These are phyloP conservation scores for Bos javanicus DNA, from an alignment of 2,113 vertebrate genomes.

Conservation along the genomic window DNA sequence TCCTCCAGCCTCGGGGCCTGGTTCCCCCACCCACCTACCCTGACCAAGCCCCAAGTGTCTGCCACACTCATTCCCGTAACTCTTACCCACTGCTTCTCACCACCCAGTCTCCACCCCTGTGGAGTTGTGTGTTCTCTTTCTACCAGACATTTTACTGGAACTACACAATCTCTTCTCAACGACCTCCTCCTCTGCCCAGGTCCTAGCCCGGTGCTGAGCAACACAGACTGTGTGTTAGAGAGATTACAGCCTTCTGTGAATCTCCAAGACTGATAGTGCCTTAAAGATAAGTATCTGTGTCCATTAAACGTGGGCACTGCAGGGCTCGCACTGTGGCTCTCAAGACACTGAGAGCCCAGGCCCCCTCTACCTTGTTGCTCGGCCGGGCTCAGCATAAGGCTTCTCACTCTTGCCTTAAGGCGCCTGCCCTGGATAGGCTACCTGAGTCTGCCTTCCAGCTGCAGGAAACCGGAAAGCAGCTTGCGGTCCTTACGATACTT, in stretches of 20 bases:
- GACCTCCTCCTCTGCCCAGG: background rate
- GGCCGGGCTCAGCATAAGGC: background rate
- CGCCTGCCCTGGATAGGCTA: fast-evolving
- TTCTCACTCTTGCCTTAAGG: background rate
- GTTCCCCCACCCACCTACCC: background rate
- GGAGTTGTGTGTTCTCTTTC: background rate
- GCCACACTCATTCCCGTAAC: background rate
- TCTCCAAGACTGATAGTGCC: background rate
- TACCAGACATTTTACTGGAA: background rate
- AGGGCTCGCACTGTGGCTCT: background rate
- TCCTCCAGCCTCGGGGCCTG: background rate
- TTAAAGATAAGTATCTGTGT: background rate
- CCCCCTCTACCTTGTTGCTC: fast-evolving
- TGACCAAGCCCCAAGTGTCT: too few species aligned
- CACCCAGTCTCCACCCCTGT: background rate
- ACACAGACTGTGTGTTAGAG: background rate
- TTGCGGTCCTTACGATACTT: background rate
- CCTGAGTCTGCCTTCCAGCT: fast-evolving
- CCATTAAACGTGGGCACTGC: background rate
- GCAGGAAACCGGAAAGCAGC: background rate
- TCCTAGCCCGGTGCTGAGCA: background rate
- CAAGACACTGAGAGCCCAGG: background rate
- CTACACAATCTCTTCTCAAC: background rate
- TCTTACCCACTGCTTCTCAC: too few species aligned
- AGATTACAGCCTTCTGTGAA: background rate